Evolutionary conservation across 1,140 invertebrate genomes (phyloP).

Genomic region (Penaeus vannamei): DNA sequence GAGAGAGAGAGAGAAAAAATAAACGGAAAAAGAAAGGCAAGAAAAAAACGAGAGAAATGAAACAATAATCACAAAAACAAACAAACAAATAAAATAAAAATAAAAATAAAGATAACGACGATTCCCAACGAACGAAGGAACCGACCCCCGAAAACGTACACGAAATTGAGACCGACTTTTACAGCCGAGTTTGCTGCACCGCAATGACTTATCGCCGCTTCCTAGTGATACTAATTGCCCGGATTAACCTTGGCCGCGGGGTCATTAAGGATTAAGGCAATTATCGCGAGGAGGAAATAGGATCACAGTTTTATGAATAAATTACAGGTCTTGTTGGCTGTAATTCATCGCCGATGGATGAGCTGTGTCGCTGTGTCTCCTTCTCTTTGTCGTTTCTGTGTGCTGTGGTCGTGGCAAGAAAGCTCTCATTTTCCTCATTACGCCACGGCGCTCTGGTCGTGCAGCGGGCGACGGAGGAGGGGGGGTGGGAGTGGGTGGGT

Average conservation of each 20-base stretch:
- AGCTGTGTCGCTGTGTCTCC: not conserved
- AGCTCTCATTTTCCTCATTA: too few species aligned
- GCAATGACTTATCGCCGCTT: too few species aligned
- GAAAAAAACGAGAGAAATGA: not conserved
- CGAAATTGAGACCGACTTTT: too few species aligned
- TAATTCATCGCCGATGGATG: not conserved
- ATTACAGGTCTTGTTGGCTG: slow-evolving; percentile 26
- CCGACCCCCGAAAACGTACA: too few species aligned
- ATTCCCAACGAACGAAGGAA: too few species aligned
- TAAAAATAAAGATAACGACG: too few species aligned
- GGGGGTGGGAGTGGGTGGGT: too few species aligned
- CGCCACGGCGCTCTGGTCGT: too few species aligned
- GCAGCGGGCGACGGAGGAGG: too few species aligned
- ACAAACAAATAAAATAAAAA: not conserved
- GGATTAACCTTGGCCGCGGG: too few species aligned
- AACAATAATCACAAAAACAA: not conserved
- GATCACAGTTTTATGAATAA: slow-evolving; percentile 54
- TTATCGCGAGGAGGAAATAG: slow-evolving; percentile 25
- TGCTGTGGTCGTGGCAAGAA: not conserved
- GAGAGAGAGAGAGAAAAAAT: slow-evolving; percentile 17
- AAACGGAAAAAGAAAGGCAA: not conserved
- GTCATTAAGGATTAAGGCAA: not conserved
- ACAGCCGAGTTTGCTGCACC: too few species aligned
- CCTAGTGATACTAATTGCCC: too few species aligned
- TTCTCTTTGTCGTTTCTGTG: not conserved